These are phyloP conservation scores for Cichladusa arquata DNA, from an alignment of 2,113 vertebrate genomes.

Conservation along the genomic window DNA sequence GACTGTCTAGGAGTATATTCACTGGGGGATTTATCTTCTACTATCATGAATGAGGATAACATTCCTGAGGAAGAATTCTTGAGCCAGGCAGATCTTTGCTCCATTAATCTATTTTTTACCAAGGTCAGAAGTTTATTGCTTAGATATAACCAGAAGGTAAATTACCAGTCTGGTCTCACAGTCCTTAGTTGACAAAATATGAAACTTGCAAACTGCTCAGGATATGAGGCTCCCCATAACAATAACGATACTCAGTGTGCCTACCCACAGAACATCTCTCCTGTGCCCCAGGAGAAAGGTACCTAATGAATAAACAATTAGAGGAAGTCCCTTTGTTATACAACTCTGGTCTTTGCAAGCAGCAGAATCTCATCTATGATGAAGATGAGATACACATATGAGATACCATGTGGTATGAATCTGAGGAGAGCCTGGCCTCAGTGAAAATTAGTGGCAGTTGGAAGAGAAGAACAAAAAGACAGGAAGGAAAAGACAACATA, in stretches of 20 bases:
- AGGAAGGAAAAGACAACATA: not conserved
- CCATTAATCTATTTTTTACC: not conserved
- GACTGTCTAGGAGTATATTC: not conserved
- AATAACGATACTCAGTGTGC: not conserved
- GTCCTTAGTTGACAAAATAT: not conserved
- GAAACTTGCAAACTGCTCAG: not conserved
- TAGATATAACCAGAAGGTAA: not conserved
- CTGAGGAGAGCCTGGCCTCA: not conserved
- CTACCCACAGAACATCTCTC: not conserved
- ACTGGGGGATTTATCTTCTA: not conserved
- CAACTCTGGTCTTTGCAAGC: not conserved
- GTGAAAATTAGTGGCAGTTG: not conserved
- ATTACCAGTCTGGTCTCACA: not conserved
- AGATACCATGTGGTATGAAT: not conserved
- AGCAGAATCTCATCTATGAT: not conserved
- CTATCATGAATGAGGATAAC: not conserved
- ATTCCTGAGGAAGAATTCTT: not conserved
- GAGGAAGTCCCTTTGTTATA: not conserved
- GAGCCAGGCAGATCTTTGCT: not conserved
- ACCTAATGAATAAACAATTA: slow-evolving; percentile 36
- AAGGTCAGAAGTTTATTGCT: not conserved
- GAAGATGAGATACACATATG: not conserved
- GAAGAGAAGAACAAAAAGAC: not conserved
- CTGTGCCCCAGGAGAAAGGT: slow-evolving; percentile 8
- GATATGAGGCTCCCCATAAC: not conserved